Evolutionary conservation across 1,140 invertebrate genomes (phyloP).

Genomic region (Rhizoglyphus robini): DNA sequence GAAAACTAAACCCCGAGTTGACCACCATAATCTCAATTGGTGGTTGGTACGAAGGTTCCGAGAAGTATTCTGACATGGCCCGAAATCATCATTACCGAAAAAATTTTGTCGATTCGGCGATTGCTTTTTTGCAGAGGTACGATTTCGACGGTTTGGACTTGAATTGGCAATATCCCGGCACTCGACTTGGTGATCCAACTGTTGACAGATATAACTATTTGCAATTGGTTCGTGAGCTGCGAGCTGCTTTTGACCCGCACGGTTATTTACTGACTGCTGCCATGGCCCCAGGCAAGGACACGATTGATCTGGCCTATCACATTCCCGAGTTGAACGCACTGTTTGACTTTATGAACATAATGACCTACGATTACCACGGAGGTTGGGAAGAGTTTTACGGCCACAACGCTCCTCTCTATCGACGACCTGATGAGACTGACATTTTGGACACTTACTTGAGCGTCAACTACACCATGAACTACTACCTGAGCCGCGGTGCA

Average conservation of each 20-base stretch:
- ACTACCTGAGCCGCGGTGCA: constrained; percentile 51
- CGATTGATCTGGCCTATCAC: constrained; percentile 56
- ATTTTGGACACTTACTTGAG: constrained; percentile 38
- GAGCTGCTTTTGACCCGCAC: constrained; percentile 36
- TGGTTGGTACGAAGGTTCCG: constrained; percentile 56
- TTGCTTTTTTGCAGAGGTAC: constrained; percentile 43
- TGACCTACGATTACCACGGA: constrained; percentile 80
- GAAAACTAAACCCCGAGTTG: constrained; percentile 50
- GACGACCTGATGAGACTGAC: constrained; percentile 21
- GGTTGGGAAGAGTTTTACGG: constrained; percentile 53
- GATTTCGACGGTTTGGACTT: constrained; percentile 49
- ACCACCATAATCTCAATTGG: constrained; percentile 65
- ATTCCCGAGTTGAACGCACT: constrained; percentile 47
- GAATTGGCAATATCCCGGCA: constrained; percentile 44
- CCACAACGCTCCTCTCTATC: constrained; percentile 37
- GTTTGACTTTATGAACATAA: constrained; percentile 67
- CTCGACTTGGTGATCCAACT: constrained; percentile 7
- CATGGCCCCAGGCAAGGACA: constrained; percentile 39
- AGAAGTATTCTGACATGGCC: constrained; percentile 49
- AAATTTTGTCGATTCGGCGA: constrained; percentile 56
- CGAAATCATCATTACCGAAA: constrained; percentile 47
- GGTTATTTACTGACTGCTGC: constrained; percentile 40
- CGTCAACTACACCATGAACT: constrained; percentile 32
- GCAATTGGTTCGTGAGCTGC: constrained; percentile 15
- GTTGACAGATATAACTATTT: constrained; percentile 19